These are phyloP conservation scores for Xylota segnis DNA, from an alignment of 2,888 invertebrate species.

Conservation along the genomic window DNA sequence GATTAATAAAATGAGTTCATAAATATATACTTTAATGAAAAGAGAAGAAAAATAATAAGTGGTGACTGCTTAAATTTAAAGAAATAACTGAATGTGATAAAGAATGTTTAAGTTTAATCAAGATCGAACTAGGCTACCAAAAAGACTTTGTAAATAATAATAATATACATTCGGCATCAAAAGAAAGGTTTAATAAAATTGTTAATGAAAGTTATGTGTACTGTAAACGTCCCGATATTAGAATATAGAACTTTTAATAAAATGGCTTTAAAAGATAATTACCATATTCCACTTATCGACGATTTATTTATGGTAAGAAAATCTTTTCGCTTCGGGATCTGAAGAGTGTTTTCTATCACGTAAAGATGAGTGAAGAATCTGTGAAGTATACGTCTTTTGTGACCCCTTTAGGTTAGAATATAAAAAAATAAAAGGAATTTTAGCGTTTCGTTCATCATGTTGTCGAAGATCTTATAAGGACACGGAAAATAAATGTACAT, in stretches of 20 bases:
- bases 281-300: slow-evolving; percentile 1
- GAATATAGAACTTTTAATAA: too few relatives aligned
- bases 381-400: slow-evolving; percentile 22
- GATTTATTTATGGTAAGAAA: slow-evolving; percentile 19
- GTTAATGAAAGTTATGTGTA: slow-evolving; percentile 20
- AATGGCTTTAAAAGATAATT: too few relatives aligned
- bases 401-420: slow-evolving; percentile 17
- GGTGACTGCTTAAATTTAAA: too few relatives aligned
- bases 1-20: too few relatives aligned
- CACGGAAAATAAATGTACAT: background rate
- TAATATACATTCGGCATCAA: background rate
- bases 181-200: slow-evolving; percentile 29
- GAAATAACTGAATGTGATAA: slow-evolving; percentile 6
- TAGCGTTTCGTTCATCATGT: background rate
- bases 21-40: too few relatives aligned
- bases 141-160: background rate
- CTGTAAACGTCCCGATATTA: slow-evolving; percentile 27
- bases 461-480: background rate
- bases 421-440: background rate
- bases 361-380: background rate
- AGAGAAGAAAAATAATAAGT: too few relatives aligned
- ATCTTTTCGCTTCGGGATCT: slow-evolving; percentile 3
- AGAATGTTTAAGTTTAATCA: slow-evolving; percentile 7
- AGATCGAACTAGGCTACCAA: background rate
- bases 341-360: slow-evolving; percentile 18